A percentile compares a stretch with the other conserved stretches of the same genome.
Conservation (phyloP, 2,888 invertebrate genomes). For the Tenthredo mesomela region DNA sequence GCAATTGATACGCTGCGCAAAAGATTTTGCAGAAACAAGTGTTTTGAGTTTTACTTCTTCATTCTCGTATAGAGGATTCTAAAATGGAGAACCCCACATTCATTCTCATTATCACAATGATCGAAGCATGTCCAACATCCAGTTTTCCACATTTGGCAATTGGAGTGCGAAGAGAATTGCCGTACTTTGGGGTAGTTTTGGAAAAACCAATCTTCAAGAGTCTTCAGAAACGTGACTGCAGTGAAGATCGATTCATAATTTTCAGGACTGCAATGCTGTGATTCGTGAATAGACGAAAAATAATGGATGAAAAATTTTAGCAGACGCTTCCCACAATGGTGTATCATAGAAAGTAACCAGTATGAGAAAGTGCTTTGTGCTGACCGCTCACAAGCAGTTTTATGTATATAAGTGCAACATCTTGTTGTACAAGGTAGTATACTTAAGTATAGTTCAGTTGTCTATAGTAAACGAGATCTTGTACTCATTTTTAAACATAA, state of each 20-base stretch:
- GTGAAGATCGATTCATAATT: too few relatives aligned
- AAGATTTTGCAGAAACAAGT: too few relatives aligned
- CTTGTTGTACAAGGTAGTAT: background rate
- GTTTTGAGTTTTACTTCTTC: too few relatives aligned
- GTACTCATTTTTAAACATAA: slow-evolving; percentile 19
- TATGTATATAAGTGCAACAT: background rate
- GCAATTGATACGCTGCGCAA: background rate
- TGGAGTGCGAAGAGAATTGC: too few relatives aligned
- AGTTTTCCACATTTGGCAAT: too few relatives aligned
- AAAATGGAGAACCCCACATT: too few relatives aligned
- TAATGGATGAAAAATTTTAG: background rate
- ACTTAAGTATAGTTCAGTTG: background rate
- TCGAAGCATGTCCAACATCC: too few relatives aligned
- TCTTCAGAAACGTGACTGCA: too few relatives aligned
- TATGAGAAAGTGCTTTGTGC: background rate
- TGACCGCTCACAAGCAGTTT: background rate
- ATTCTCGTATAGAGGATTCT: too few relatives aligned
- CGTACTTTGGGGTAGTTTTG: background rate
- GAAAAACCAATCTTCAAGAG: background rate
- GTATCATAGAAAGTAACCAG: background rate
- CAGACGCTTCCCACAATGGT: background rate
- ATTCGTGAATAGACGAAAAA: background rate
- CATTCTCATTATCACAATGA: too few relatives aligned
- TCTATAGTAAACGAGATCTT: background rate
- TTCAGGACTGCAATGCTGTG: background rate